Conservation (phyloP, 2,797 vertebrate species). For the Hydrolagus colliei region DNA sequence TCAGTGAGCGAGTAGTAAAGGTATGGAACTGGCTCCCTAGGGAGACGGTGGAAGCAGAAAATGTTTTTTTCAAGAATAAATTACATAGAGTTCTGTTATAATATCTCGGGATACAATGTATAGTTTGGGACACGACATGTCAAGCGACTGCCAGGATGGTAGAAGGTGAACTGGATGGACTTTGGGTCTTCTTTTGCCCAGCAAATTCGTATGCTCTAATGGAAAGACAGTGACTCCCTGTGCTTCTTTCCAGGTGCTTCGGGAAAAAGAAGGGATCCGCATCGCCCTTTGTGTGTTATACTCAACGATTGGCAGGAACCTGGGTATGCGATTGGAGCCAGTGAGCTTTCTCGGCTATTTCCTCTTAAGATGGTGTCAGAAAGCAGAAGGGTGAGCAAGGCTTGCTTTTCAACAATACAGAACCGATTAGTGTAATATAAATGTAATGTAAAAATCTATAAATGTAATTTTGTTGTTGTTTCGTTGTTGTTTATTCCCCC, state of each 20-base stretch:
- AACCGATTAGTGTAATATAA: background rate
- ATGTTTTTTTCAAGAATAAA: background rate
- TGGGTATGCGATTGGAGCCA: conserved; percentile 83
- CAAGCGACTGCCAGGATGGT: background rate
- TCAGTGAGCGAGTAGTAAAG: no score
- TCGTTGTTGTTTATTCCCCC: background rate
- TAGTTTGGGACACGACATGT: background rate
- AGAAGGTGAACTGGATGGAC: no score
- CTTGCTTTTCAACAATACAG: background rate
- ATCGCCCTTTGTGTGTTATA: conserved; percentile 95
- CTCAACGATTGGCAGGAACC: conserved; percentile 75
- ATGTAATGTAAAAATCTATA: background rate
- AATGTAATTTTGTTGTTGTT: background rate
- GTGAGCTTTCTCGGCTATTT: conserved; percentile 97
- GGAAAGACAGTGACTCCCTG: background rate
- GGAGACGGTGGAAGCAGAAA: no score
- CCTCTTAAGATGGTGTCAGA: conserved; percentile 87
- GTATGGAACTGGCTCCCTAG: background rate
- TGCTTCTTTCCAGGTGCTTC: conserved; percentile 68
- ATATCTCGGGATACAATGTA: no score
- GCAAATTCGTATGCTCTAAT: background rate
- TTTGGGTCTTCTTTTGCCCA: no score
- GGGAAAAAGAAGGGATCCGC: conserved; percentile 84
- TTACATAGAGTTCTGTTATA: no score
- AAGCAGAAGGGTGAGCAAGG: conserved; percentile 64